Base-by-base conservation (phyloP, 53 echinoderm and acorn worm genomes). In the Zoroaster sp. region DNA sequence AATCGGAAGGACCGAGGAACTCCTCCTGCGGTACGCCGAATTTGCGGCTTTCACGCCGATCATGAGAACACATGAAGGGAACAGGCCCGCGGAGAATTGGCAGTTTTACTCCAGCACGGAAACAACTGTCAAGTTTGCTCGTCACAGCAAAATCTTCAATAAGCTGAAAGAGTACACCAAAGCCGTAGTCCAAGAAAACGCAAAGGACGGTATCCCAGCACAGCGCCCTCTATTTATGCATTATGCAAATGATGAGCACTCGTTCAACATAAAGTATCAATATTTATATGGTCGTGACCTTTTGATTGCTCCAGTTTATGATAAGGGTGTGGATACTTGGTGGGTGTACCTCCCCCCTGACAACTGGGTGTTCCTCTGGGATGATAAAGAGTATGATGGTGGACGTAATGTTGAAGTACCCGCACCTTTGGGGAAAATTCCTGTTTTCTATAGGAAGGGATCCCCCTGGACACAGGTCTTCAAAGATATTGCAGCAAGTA, bases 51-150 rank as follows among this genome's bases (percentile, higher is more conserved):
- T 97, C 79, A 97, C 98, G 1, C 95, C 98, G 11, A 87, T 97
- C 92, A 97, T 97, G 98, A 80, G 98, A 12, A 95, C 94, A 0
- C 98, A 97, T 65, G 98, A 97, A 63, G 98, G 98, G 1, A 97
- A 97, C 76, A 85, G 98, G 10, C 98, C 98, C 1, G 44, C 46
- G 6, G 91, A 91, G 30, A 97, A 97, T 91, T 97, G 92, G 92
- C 98, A 97, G 83, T 95, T 90, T 86, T 97, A 97, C 77, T 93
- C 95, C n/a, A 91, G 92, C 72, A 74, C 53, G 5, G 80, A 91
- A 68, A 95, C 94, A 33, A 92, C 89, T 70, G 74, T 78, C 18
- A 88, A 90, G 72, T 92, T 97, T 45, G 94, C 93, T 9, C 89
- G 95, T 6, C 94, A 94, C 40, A 94, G 93, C 1, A 81, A 94